Conservation (phyloP, 2,888 invertebrate genomes). For the Polylopha cassiicola region DNA sequence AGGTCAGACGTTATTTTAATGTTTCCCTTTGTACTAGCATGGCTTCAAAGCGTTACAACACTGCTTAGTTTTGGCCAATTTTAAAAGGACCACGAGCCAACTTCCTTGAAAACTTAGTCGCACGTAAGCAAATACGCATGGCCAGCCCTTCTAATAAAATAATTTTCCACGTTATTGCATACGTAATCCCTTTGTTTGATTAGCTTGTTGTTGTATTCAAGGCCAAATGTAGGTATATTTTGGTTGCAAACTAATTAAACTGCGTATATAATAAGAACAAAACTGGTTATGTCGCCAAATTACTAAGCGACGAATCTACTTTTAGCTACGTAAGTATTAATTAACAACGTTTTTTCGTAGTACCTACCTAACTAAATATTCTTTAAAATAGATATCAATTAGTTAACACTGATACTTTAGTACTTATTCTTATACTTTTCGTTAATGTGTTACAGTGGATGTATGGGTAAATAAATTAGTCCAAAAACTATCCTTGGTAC, state of each 20-base stretch:
- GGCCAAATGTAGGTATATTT: conserved; percentile 15
- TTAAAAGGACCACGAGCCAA: conserved; percentile 39
- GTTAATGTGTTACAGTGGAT: too few relatives aligned
- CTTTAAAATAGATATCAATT: too few relatives aligned
- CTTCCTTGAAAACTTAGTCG: conserved; percentile 46
- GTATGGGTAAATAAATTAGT: background rate
- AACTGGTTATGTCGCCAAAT: conserved; percentile 8
- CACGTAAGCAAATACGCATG: conserved; percentile 24
- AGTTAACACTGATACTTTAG: too few relatives aligned
- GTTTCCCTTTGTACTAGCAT: conserved; percentile 31
- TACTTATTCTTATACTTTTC: too few relatives aligned
- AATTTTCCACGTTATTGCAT: conserved; percentile 22
- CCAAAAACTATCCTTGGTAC: background rate
- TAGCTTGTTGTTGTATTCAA: conserved; percentile 17
- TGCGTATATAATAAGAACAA: conserved; percentile 8
- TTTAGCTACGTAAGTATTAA: too few relatives aligned
- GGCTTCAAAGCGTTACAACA: conserved; percentile 45
- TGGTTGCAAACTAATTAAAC: conserved; percentile 2
- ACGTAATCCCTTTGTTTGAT: conserved; percentile 25
- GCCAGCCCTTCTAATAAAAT: conserved; percentile 25
- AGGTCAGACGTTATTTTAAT: conserved; percentile 37
- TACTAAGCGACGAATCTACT: too few relatives aligned
- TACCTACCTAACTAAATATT: too few relatives aligned
- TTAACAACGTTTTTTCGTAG: too few relatives aligned
- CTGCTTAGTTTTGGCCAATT: conserved; percentile 32